Evolutionary conservation across 2,797 vertebrate genomes (phyloP), one percentile per base, ranked within the genome.

Genomic region (Micromesistius poutassou): DNA sequence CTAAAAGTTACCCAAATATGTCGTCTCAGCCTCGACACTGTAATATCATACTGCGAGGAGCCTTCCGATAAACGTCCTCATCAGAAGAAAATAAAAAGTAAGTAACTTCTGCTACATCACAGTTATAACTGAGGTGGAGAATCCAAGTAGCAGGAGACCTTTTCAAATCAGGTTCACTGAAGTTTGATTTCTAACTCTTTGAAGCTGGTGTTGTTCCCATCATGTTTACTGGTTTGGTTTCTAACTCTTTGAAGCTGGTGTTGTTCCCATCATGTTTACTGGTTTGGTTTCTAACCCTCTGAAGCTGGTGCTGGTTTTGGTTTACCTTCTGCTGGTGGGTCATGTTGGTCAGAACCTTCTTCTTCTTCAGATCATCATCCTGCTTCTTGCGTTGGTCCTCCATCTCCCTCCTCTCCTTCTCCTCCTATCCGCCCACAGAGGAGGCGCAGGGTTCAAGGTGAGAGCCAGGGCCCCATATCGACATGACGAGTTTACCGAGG

Each of bases 301-400:
- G 50, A n/a, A 7, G 50, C 50, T 62, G 50, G 62, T 66, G 62
- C 28, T 66, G 62, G 9, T 19, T n/a, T 73, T 22, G 5, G 33
- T 35, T 72, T 68, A 97, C 98, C 96, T 96, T 98, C 81, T 97
- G 95, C 85, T 30, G 91, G 73, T 96, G 96, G 13, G 94, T 96
- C 96, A 97, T 99, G 92, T 94, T 98, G 8, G 96, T 95, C 62
- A 99, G 94, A 25, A 94, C 97, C 90, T 98, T 98, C 94, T 99
- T 99, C 94, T 99, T 99, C 93, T 98, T 99, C 77, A 95, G 79
- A 22, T 99, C 98, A 0, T 98, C 98, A 81, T 97, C 97, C 0
- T 91, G 93, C 83, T 93, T 96, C 92, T 95, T 96, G 78, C 96
- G 95, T 10, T 94, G 94, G 0, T 98, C 97, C 71, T 97, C 96